phyloP scores from a whole-genome alignment of 1,140 invertebrate genomes.

The Drosophila biarmipes region DNA sequence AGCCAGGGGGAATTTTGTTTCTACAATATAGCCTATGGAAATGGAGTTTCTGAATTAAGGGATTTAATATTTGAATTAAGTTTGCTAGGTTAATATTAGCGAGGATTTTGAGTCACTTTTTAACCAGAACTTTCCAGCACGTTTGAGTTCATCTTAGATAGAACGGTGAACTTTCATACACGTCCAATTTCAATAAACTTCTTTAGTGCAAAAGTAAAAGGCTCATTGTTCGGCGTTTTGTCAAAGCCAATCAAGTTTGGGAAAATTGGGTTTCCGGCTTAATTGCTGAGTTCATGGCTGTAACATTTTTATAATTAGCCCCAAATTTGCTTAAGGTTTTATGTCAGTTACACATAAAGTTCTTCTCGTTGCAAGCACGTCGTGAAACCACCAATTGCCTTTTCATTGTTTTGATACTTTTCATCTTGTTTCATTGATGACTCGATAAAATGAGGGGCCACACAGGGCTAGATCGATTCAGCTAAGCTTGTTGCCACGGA shows the following conservation, averaged over 20 bases:
- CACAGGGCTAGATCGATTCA: slow-evolving; percentile 31
- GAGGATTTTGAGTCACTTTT: not conserved
- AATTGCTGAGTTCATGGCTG: slow-evolving; percentile 43
- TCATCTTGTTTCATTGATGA: slow-evolving; percentile 39
- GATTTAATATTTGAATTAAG: too few species aligned
- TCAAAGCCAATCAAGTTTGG: slow-evolving; percentile 32
- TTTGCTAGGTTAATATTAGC: not conserved
- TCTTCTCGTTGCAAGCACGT: slow-evolving; percentile 28
- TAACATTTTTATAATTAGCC: slow-evolving; percentile 48
- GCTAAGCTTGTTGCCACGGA: slow-evolving; percentile 3
- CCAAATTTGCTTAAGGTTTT: slow-evolving; percentile 46
- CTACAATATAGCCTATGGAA: too few species aligned
- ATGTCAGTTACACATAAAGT: slow-evolving; percentile 65
- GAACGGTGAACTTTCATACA: slow-evolving; percentile 12
- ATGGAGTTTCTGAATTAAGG: too few species aligned
- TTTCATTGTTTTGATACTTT: slow-evolving; percentile 18
- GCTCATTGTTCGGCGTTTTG: slow-evolving; percentile 24
- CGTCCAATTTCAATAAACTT: slow-evolving; percentile 6
- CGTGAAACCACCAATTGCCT: slow-evolving; percentile 39
- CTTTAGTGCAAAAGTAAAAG: slow-evolving; percentile 56
- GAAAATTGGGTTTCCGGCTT: slow-evolving; percentile 56
- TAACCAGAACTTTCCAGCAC: slow-evolving; percentile 18
- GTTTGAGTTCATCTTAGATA: slow-evolving; percentile 1
- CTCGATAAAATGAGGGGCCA: slow-evolving; percentile 46
- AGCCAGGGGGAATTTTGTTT: not conserved